phyloP scores from a whole-genome alignment of 2,888 invertebrate genomes.

The Epinotia ramella region DNA sequence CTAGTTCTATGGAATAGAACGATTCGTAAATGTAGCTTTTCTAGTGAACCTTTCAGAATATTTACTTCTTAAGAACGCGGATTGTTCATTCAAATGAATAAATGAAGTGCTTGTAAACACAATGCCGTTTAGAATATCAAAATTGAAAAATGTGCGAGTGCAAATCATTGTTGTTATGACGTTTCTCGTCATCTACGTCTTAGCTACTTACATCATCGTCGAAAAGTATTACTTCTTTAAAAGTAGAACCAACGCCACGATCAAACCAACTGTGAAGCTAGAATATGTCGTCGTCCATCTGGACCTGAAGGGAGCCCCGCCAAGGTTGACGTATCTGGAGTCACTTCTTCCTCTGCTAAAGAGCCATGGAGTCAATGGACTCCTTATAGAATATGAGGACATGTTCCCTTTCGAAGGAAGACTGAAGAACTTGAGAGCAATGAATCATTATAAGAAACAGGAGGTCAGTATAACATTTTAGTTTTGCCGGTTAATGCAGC shows the following conservation, averaged over 20 bases:
- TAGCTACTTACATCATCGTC: background rate
- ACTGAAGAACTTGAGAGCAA: slow-evolving; percentile 85
- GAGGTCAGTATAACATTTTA: slow-evolving; percentile 59
- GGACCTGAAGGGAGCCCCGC: slow-evolving; percentile 94
- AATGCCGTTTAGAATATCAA: slow-evolving; percentile 5
- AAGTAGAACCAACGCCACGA: background rate
- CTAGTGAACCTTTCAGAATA: background rate
- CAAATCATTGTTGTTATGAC: background rate
- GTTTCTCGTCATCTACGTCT: slow-evolving; percentile 1
- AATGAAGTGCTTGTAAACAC: background rate
- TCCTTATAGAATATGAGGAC: slow-evolving; percentile 94
- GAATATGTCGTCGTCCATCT: slow-evolving; percentile 90
- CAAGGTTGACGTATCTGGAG: slow-evolving; percentile 86
- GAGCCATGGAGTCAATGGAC: slow-evolving; percentile 89
- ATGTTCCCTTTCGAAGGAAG: slow-evolving; percentile 91
- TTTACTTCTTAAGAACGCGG: background rate
- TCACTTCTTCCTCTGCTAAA: slow-evolving; percentile 87
- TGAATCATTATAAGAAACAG: slow-evolving; percentile 86
- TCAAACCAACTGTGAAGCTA: slow-evolving; percentile 47
- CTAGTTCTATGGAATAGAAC: background rate
- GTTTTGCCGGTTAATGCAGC: background rate
- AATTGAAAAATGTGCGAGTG: slow-evolving; percentile 1
- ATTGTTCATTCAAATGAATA: background rate
- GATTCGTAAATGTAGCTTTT: background rate
- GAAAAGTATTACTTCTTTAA: background rate